Conservation (phyloP, 2,113 vertebrate species). For the Bos javanicus region DNA sequence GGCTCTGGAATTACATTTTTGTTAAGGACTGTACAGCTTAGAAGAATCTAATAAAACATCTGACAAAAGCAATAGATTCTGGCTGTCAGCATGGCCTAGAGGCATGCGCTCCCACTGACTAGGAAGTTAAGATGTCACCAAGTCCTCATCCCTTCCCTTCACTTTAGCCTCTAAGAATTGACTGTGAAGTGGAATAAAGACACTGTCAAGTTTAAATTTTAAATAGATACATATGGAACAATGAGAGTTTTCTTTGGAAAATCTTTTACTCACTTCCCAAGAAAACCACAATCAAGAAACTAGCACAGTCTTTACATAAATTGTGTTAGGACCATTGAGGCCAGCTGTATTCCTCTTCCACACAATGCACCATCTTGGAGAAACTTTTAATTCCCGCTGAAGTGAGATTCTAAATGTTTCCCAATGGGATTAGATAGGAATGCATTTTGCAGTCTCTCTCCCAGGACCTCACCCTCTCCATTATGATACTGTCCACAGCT, state of each 20-base stretch:
- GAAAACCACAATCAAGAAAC: not conserved
- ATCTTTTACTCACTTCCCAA: not conserved
- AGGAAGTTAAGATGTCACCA: conserved; percentile 52
- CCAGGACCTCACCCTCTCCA: not conserved
- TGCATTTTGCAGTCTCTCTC: not conserved
- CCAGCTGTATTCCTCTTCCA: not conserved
- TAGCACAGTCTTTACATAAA: not conserved
- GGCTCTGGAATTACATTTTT: conserved; percentile 52
- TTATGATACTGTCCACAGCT: not conserved
- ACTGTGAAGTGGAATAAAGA: not conserved
- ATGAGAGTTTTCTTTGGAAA: not conserved
- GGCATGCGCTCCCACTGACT: conserved; percentile 13
- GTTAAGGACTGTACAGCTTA: conserved; percentile 39
- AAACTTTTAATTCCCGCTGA: not conserved
- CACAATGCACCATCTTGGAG: not conserved
- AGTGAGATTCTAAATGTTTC: not conserved
- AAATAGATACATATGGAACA: conserved; percentile 45
- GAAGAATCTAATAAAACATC: conserved; percentile 58
- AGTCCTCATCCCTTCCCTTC: not conserved
- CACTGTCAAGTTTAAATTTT: conserved; percentile 41
- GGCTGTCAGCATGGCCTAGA: conserved; percentile 42
- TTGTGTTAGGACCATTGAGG: not conserved
- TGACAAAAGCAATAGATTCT: conserved; percentile 56
- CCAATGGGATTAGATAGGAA: not conserved
- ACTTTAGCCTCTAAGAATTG: not conserved